Evolutionary conservation across 2,797 vertebrate genomes (phyloP), one percentile per base, ranked within the genome.

Genomic region (Paratrypauchen microcephalus): DNA sequence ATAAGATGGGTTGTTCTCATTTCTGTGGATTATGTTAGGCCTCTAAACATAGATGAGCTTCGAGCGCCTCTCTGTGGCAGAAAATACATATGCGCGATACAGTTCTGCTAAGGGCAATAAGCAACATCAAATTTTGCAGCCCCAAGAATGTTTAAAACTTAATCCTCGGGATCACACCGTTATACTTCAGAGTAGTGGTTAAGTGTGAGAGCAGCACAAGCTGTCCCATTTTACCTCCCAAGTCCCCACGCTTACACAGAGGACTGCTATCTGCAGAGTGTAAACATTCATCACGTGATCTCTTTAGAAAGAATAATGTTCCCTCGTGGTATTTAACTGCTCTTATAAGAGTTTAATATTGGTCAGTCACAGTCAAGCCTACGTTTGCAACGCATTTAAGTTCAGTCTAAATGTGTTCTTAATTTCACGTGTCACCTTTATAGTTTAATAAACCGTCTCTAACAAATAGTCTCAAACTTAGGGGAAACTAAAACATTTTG

Each of bases 11-110:
- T 36, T 28, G 11, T 45, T 28, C 16, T 36, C 9, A 48, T 54
- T 62, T 64, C 6, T 61, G 32, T 64, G 12, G 6, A 23, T 4
- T 45, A 55, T 7, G 9, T 55, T 6, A 1, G 2, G 6, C 6
- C 18, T 56, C 21, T 56, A 9, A 4, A 28, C 24, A 57, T 28
- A 28, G 24, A 28, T 28, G 65, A 77, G 76, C 67, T 73, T 67
- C 28, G 74, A 82, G 86, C 87, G 88, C 91, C 89, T 59, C 86
- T 66, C 72, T 82, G 91, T 87, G 91, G 89, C 30, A 59, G 58
- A 28, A 15, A 19, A 32, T 18, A 62, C 30, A 2, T 32, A 62
- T 89, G 64, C 84, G 85, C 59, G 65, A 55, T 58, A 26, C 58
- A 39, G 28, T 48, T 63, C 1, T 66, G 26, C 52, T 72, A 68